Percentiles rank a stretch among this genome's conserved stretches.
Conservation (phyloP, 1,140 invertebrate species). For the Oppia nitens region DNA sequence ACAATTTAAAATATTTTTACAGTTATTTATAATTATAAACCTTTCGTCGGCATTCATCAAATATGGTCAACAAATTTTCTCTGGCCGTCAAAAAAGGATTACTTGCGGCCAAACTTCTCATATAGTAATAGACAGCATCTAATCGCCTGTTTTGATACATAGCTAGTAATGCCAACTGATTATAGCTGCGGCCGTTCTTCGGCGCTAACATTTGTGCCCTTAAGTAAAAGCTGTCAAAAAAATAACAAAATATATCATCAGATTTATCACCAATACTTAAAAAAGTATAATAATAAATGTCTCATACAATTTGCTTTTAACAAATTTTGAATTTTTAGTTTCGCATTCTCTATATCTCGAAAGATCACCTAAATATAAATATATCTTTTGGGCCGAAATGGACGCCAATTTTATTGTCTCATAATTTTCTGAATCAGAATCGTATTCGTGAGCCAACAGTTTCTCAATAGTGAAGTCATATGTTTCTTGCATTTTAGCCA, state of each 20-base stretch:
- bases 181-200: constrained; percentile 83
- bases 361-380: constrained; percentile 71
- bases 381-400: constrained; percentile 57
- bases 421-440: constrained; percentile 29
- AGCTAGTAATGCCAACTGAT: constrained; percentile 81
- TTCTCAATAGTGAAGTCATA: constrained; percentile 51
- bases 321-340: constrained; percentile 61
- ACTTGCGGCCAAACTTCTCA: constrained; percentile 57
- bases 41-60: constrained; percentile 82
- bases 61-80: constrained; percentile 67
- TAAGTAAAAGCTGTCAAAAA: constrained; percentile 54
- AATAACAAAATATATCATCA: constrained; percentile 5
- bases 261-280: too few relatives aligned
- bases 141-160: constrained; percentile 76
- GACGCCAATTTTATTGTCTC: constrained; percentile 49
- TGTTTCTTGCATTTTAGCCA: constrained; percentile 50
- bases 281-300: background rate
- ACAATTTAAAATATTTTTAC: constrained; percentile 6
- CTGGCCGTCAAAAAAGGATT: constrained; percentile 76
- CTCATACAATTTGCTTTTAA: constrained; percentile 47
- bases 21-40: constrained; percentile 32
- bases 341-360: constrained; percentile 66
- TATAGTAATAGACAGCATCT: constrained; percentile 93
- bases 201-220: constrained; percentile 85
- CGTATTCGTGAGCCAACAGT: constrained; percentile 26